Base-by-base conservation (phyloP, 2,113 vertebrate species). In the Reinhardtius hippoglossoides region DNA sequence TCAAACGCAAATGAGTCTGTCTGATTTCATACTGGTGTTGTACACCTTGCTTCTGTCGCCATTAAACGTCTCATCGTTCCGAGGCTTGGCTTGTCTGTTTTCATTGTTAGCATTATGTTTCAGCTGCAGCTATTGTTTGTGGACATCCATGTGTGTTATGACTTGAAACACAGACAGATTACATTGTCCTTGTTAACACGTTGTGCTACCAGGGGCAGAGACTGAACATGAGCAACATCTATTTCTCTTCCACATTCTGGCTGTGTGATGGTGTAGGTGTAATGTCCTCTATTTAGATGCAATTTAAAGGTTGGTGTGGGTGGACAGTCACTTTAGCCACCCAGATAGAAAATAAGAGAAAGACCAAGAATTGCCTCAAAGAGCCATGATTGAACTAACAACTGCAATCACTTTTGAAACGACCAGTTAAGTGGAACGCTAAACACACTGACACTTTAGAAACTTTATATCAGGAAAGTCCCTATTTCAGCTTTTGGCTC, bases 271-370 rank as follows among this genome's bases (percentile, higher is more conserved):
- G 64, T 83, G 88, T 74, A 75, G 81, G 76, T 82, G 80, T 85
- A 37, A 80, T 58, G 62, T 80, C 71, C 77, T 72, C 67, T 82
- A 72, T 88, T 90, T 89, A 82, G 78, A 87, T 83, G 73, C 37
- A 78, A 63, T 83, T 71, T 70, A 82, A 60, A 75, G 82, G 74
- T 70, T 79, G 24, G 65, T 61, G 86, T 92, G 82, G 89, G 84
- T 62, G 76, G 56, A 72, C 62, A 13, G 67, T 82, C 70, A 31
- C 31, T 31, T 31, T 31, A 31, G 31, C 31, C 31, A 73, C 60
- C 46, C 67, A 67, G 31, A 44, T 2, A 48, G 37, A 71, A 46
- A 58, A n/a, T 65, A 37, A 37, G 12, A 61, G 35, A 14, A 74
- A 55, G 23, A 13, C 62, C 48, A 65, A 71, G 23, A 85, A 79